These are phyloP conservation scores for Otocyon megalotis DNA, from an alignment of 2,113 vertebrate genomes.

Conservation along the genomic window DNA sequence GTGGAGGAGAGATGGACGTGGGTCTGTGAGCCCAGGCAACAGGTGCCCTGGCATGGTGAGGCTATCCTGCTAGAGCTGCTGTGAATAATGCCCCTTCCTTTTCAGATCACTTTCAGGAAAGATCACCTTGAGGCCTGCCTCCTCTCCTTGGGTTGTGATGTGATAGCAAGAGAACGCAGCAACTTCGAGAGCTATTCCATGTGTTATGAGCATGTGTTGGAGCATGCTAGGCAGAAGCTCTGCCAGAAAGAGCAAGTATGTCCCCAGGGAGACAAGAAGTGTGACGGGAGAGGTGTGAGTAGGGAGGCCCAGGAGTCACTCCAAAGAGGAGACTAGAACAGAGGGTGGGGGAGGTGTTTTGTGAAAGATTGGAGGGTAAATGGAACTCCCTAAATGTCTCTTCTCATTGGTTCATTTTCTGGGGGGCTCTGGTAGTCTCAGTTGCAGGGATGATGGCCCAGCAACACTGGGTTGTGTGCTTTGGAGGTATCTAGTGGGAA, in stretches of 20 bases:
- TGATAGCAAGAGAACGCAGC: conserved; percentile 86
- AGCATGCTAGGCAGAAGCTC: conserved; percentile 83
- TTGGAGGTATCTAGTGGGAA: background rate
- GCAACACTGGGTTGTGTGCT: background rate
- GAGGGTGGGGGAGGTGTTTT: background rate
- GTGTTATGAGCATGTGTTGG: conserved; percentile 89
- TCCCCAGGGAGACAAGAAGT: background rate
- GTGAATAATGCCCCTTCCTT: conserved; percentile 6
- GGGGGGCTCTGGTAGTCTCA: background rate
- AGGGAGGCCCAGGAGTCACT: background rate
- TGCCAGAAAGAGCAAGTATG: conserved; percentile 85
- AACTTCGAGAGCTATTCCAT: conserved; percentile 88
- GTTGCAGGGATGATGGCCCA: background rate
- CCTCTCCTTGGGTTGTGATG: conserved; percentile 82
- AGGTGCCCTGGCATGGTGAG: fast-evolving
- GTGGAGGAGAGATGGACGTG: background rate
- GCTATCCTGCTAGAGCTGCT: background rate
- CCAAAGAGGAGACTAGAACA: background rate
- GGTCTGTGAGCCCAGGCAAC: background rate
- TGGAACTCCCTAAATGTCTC: background rate
- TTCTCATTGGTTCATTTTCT: background rate
- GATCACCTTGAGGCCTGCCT: conserved; percentile 86
- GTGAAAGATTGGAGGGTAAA: background rate
- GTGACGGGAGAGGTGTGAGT: fast-evolving
- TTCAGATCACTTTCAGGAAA: conserved; percentile 84